Base-by-base conservation (phyloP, 1,140 invertebrate species). In the Lepidotrigona ventralis region DNA sequence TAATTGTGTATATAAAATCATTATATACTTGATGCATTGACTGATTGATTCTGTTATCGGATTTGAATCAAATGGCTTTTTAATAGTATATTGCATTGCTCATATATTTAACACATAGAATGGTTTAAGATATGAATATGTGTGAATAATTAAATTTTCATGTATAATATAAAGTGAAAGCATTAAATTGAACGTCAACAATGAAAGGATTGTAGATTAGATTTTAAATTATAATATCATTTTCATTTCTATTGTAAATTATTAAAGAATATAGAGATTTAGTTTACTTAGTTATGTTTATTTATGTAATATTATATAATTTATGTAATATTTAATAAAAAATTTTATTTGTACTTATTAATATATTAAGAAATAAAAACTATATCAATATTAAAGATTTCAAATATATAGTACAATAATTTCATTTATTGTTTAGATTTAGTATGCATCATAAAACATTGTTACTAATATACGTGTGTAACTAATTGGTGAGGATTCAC, bases 1-100 rank as follows among this genome's bases (percentile, higher is more conserved):
- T 81, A 81, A 84, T 72, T 81, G 79, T 87, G 79, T 87, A 88
- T n/a, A 86, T 73, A 81, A 85, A 86, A 33, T 66, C 23, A 58
- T 83, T 72, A 51, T 79, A 79, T 66, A 68, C 79, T 83, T 33
- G 64, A 70, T 54, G 56, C 82, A 79, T 78, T 33, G 33, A 33
- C 4, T 33, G 33, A 33, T 33, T 33, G 33, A 33, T 33, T 33
- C 26, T 79, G 66, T 54, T 46, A 23, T 73, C 29, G 66, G 23
- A 72, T 39, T 70, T 51, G 19, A 60, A 60, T 29, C 5, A 51
- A 39, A 54, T 78, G 26, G 69, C 15, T 53, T 68, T 51, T 26
- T 82, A 77, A 70, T 77, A 68, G 15, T 51, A 82, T 33, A 69
- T 51, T 77, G 39, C 81, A 77, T 54, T 53, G 64, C 54, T 82